phyloP scores from a whole-genome alignment of 2,888 invertebrate species.

The Tetranychus piercei region DNA sequence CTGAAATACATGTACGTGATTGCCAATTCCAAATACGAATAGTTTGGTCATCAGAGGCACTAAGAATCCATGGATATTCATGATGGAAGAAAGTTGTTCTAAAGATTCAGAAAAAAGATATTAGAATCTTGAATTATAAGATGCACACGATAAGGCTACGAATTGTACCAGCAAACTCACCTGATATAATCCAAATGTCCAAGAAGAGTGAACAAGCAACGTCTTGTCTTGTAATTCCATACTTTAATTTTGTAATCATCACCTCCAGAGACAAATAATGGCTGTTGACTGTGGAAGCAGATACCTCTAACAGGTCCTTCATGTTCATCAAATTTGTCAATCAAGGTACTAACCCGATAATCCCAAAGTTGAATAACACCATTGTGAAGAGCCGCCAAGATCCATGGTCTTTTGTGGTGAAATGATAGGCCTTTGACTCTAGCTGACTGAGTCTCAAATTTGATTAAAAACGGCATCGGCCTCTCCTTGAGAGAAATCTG shows the following conservation, averaged over 20 bases:
- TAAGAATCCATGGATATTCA: constrained; percentile 97
- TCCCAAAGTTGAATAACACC: constrained; percentile 98
- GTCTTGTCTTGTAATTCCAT: constrained; percentile 95
- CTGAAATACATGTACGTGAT: constrained; percentile 82
- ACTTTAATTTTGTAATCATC: constrained; percentile 99
- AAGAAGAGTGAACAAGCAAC: constrained; percentile 85
- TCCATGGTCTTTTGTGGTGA: constrained; percentile 95
- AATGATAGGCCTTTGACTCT: constrained; percentile 94
- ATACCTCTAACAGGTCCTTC: constrained; percentile 97
- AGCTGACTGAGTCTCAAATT: constrained; percentile 96
- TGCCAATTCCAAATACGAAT: constrained; percentile 99
- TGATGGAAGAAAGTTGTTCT: constrained; percentile 95
- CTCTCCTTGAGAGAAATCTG: background rate
- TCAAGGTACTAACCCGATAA: constrained; percentile 93
- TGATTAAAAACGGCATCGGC: constrained; percentile 32
- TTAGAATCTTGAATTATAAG: background rate
- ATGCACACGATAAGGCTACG: background rate
- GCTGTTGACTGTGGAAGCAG: constrained; percentile 93
- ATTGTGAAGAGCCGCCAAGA: constrained; percentile 78
- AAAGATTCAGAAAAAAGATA: background rate
- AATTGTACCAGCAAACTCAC: background rate
- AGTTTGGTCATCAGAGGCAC: constrained; percentile 96
- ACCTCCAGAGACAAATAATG: constrained; percentile 94
- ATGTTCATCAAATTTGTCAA: constrained; percentile 98
- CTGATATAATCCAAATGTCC: constrained; percentile 91